A percentile compares a stretch with the other conserved stretches of the same genome.
phyloP scores from a whole-genome alignment of 2,888 invertebrate species.

The Acanthosepion pharaonis region DNA sequence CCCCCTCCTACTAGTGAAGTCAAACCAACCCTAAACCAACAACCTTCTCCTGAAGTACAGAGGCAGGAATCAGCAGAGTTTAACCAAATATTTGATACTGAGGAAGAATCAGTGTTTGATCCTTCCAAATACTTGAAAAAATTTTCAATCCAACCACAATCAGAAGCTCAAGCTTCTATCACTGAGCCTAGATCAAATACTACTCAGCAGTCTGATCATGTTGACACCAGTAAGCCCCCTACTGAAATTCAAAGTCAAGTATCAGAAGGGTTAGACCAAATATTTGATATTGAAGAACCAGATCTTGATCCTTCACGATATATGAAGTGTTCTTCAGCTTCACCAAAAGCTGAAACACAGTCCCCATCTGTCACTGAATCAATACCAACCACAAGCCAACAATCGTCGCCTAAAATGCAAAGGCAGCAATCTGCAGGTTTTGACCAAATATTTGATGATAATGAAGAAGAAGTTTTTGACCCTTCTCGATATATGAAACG shows the following conservation, averaged over 20 bases:
- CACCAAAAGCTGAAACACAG: background rate
- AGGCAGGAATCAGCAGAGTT: background rate
- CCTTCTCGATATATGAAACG: background rate
- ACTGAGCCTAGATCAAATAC: no score
- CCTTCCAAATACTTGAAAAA: background rate
- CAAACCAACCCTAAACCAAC: background rate
- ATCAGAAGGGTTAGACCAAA: background rate
- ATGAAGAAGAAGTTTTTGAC: background rate
- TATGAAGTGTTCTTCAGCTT: background rate
- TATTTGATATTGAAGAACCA: background rate
- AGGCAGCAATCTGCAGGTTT: background rate
- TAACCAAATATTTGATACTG: background rate
- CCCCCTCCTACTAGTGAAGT: background rate
- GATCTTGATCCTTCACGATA: background rate
- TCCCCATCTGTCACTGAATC: background rate
- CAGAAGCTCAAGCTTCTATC: no score
- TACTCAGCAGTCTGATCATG: no score
- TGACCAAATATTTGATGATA: slow-evolving; percentile 4
- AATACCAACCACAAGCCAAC: background rate
- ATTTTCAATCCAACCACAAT: no score
- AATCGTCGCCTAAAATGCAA: background rate
- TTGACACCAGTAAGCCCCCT: background rate
- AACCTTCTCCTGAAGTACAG: background rate
- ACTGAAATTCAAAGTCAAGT: background rate
- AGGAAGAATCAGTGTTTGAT: background rate